Percentiles rank a stretch among this genome's conserved stretches.
Evolutionary conservation across 2,797 vertebrate species (phyloP).

Genomic region (Sebastes nivosus): DNA sequence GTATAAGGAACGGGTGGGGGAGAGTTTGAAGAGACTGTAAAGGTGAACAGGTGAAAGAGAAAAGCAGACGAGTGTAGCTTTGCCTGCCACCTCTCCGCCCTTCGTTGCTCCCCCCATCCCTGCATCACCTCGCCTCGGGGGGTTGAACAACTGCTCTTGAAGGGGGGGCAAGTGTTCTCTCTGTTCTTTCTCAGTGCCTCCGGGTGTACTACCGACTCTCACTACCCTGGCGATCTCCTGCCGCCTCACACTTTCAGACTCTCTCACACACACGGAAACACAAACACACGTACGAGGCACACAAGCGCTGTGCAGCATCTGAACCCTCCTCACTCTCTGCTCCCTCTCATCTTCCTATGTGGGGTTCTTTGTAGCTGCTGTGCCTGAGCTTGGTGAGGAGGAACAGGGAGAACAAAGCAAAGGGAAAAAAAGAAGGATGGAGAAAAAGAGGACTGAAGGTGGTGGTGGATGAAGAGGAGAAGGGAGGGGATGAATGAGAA

Average conservation of each 20-base stretch:
- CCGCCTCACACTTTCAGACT: conserved; percentile 71
- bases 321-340: conserved; percentile 75
- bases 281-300: conserved; percentile 61
- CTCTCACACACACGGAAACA: conserved; percentile 65
- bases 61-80: conserved; percentile 73
- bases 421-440: conserved; percentile 61
- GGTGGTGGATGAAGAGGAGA: conserved; percentile 63
- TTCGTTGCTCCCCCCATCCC: conserved; percentile 71
- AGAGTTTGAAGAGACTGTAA: conserved; percentile 71
- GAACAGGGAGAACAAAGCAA: conserved; percentile 74
- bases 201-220: conserved; percentile 78
- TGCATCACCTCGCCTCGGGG: conserved; percentile 80
- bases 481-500: conserved; percentile 67
- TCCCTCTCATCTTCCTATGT: conserved; percentile 81
- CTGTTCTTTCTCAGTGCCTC: conserved; percentile 79
- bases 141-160: conserved; percentile 80
- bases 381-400: conserved; percentile 74
- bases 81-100: conserved; percentile 74
- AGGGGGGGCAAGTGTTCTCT: conserved; percentile 80
- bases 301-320: conserved; percentile 73
- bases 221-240: conserved; percentile 81
- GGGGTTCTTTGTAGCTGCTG: conserved; percentile 80
- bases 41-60: conserved; percentile 78
- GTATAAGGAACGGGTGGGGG: conserved; percentile 65
- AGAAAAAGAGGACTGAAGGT: conserved; percentile 67